Evolutionary conservation across 1,140 invertebrate species (phyloP).

Genomic region (Procambarus clarkii): DNA sequence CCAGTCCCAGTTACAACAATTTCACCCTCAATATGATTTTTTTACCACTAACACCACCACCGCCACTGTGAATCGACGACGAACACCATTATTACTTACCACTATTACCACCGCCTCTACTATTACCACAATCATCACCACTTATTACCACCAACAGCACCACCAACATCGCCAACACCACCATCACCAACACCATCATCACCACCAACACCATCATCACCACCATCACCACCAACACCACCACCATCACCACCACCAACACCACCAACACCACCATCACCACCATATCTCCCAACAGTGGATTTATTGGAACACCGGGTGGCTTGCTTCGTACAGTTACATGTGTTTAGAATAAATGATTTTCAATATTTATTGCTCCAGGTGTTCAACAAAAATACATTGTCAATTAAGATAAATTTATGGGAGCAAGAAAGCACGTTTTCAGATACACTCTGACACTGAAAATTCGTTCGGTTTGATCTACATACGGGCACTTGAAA

Average conservation of each 20-base stretch:
- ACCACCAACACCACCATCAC: slow-evolving; percentile 9
- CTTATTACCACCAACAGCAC: not conserved
- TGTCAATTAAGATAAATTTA: not conserved
- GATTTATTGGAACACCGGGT: slow-evolving; percentile 30
- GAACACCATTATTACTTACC: not conserved
- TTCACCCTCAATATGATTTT: no score
- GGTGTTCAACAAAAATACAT: not conserved
- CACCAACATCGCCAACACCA: not conserved
- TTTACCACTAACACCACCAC: not conserved
- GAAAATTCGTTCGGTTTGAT: no score
- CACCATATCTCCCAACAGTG: not conserved
- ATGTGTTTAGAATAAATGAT: not conserved
- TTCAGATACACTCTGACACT: no score
- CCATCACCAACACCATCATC: no score
- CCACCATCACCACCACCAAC: not conserved
- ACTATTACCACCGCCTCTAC: not conserved
- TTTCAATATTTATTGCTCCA: not conserved
- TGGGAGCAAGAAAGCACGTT: not conserved
- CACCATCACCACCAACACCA: not conserved
- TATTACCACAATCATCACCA: not conserved
- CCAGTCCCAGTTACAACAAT: no score
- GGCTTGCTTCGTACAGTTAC: slow-evolving; percentile 25
- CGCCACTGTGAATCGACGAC: not conserved
- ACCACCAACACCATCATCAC: not conserved
- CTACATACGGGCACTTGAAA: no score